Base-by-base conservation (phyloP, 2,797 vertebrate genomes). In the Falco berigora region DNA sequence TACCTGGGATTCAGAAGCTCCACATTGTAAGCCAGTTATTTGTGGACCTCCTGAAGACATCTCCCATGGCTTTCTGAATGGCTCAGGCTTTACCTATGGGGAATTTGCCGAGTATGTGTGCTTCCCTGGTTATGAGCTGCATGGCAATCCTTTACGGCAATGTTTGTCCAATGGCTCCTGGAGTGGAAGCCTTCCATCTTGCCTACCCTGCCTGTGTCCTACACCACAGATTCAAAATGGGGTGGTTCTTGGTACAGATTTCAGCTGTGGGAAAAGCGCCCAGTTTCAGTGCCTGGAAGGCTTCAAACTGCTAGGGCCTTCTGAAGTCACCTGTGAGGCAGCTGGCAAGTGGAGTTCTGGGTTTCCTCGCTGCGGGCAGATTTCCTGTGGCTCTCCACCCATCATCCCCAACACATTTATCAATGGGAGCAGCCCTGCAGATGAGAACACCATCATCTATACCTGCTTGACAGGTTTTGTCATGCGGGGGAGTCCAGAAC, bases 21-120 rank as follows among this genome's bases (percentile, higher is more conserved):
- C 99, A 8, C 84, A 84, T 40, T 99, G 99, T 88, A 98, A 98
- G 49, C 97, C 98, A 53, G 89, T 98, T 67, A 97, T 90, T 66
- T 99, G 99, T 67, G 98, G 98, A 56, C 99, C 99, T 56, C 99
- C 99, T 7, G 98, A 99, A 92, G 98, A 99, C 92, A 99, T 99
- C 92, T 98, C 98, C 84, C 98, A 99, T 36, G 98, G 98, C 68
- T 99, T 98, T 95, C 96, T 99, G 64, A 99, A 99, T 22, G 98
- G 98, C 40, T 99, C 99, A 78, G 98, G 98, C 91, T 99, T 99
- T 96, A 98, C 95, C 93, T 99, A 98, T 13, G 98, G 98, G 14
- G 98, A 98, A 13, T 92, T 98, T 25, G 98, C 98, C 73, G 98
- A 99, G 83, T 99, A 99, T 21, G 88, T 98, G 34, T 99, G 99